Evolutionary conservation across 2,888 invertebrate genomes (phyloP).

Genomic region (Tanytarsus gracilentus): DNA sequence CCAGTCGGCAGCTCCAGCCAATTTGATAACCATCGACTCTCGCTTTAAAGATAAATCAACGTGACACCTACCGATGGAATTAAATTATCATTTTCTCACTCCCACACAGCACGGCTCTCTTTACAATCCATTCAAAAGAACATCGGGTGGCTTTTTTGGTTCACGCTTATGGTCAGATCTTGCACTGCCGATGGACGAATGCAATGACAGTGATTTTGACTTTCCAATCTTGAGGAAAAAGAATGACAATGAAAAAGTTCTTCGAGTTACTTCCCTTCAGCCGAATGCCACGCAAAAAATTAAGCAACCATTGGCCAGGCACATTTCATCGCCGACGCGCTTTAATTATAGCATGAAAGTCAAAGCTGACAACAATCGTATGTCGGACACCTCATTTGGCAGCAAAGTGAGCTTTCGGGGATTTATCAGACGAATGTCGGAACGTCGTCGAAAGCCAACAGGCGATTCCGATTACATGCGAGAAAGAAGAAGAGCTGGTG

Average conservation of each 20-base stretch:
- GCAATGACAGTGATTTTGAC: constrained; percentile 46
- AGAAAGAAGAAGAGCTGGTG: not conserved
- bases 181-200: constrained; percentile 52
- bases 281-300: constrained; percentile 33
- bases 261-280: constrained; percentile 40
- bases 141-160: constrained; percentile 45
- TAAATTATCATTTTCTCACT: no score
- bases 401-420: constrained; percentile 37
- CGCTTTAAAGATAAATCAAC: no score
- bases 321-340: constrained; percentile 46
- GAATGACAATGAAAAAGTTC: constrained; percentile 31
- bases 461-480: not conserved
- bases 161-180: constrained; percentile 54
- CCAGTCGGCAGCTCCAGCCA: no score
- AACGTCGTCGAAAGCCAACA: constrained; percentile 36
- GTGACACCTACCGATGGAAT: no score
- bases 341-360: constrained; percentile 30
- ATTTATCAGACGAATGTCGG: constrained; percentile 42
- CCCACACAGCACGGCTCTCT: constrained; percentile 38
- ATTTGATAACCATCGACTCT: no score
- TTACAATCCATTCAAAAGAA: constrained; percentile 43
- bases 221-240: constrained; percentile 34
- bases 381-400: not conserved
- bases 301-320: constrained; percentile 44
- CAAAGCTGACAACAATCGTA: constrained; percentile 2